A percentile compares a stretch with the other conserved stretches of the same genome.
phyloP scores from a whole-genome alignment of 1,140 invertebrate genomes.

The Holcopasites calliopsidis region DNA sequence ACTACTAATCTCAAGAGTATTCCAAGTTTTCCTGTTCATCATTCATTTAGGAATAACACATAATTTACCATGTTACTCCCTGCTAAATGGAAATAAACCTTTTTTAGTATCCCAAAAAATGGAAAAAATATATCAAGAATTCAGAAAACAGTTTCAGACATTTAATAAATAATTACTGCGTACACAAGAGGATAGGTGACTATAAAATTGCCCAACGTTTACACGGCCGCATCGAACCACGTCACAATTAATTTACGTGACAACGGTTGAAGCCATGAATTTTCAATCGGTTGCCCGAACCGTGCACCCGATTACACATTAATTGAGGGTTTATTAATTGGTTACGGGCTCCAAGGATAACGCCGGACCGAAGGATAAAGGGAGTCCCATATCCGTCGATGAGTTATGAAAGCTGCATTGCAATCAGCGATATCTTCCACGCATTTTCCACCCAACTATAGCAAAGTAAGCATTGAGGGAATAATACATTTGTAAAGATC shows the following conservation, averaged over 20 bases:
- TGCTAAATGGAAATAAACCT: too few relatives aligned
- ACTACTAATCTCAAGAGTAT: too few relatives aligned
- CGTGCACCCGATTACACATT: conserved; percentile 58
- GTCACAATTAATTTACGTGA: conserved; percentile 55
- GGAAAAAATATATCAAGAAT: background rate
- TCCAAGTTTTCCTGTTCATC: too few relatives aligned
- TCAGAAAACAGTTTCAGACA: background rate
- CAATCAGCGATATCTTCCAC: background rate
- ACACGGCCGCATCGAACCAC: conserved; percentile 1
- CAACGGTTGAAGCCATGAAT: conserved; percentile 63
- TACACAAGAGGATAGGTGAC: background rate
- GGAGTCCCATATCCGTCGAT: conserved; percentile 30
- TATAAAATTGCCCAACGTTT: conserved; percentile 32
- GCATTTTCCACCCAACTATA: too few relatives aligned
- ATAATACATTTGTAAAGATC: background rate
- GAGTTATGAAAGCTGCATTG: conserved; percentile 21
- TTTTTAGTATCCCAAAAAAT: too few relatives aligned
- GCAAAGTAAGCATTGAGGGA: too few relatives aligned
- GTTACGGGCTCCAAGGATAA: conserved; percentile 52
- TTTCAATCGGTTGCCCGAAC: conserved; percentile 55
- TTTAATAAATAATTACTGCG: background rate
- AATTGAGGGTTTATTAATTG: conserved; percentile 66
- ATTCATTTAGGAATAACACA: too few relatives aligned
- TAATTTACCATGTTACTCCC: background rate
- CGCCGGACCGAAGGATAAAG: conserved; percentile 30